Evolutionary conservation across 2,888 invertebrate species (phyloP), one percentile per base, ranked within the genome.

Genomic region (Rhagonycha fulva): DNA sequence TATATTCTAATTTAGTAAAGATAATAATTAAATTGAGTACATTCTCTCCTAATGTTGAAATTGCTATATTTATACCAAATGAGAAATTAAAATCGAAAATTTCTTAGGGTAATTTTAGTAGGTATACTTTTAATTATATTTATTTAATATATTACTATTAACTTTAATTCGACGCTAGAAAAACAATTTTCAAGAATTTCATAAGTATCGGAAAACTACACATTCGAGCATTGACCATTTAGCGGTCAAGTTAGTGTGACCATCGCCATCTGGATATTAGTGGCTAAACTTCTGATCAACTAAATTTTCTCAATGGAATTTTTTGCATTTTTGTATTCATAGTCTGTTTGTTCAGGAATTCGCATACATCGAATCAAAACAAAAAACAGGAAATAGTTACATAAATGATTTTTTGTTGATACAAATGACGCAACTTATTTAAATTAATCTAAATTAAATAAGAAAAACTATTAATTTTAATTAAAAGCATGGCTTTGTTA

Each of bases 191-290:
- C n/a, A 7, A 47, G 26, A 19, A 47, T 47, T n/a, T 47, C 47
- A n/a, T 47, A n/a, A 9, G n/a, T 47, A n/a, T n/a, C n/a, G 47
- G 47, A 47, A 47, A 47, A 47, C 47, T 47, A 47, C 47, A 47
- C 47, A n/a, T 47, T n/a, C 47, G 47, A n/a, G 47, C 47, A 47
- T 47, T 47, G 47, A 47, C 47, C 47, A 47, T 47, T 47, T 47
- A 47, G 60, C 75, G 81, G 81, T 80, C 81, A 77, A 69, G 79
- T 80, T 73, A 61, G 70, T 78, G 76, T 79, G 78, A 73, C 75
- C 80, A 76, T 70, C 83, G 87, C 86, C 87, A 86, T 85, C 87
- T 87, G 69, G 83, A 70, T 76, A 71, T 70, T 77, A 82, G 84
- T 80, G 80, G 86, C 85, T 79, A 76, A 84, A 87, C 83, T 80